Base-by-base conservation (phyloP, 2,797 vertebrate genomes). In the Sebastes variabilis region DNA sequence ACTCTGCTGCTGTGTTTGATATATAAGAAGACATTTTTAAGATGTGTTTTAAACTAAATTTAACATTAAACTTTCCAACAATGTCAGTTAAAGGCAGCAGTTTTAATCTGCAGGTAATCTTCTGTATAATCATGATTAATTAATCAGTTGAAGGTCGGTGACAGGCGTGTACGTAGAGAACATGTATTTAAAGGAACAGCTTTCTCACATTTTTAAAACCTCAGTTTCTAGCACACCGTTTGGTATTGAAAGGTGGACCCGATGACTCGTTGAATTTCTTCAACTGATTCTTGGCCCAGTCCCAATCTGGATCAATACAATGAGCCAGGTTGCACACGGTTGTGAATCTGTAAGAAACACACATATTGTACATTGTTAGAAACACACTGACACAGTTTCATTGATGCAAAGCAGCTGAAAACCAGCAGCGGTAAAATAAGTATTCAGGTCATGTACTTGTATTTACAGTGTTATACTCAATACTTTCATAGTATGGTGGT, bases 191-290 rank as follows among this genome's bases (percentile, higher is more conserved):
- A 42, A 27, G 36, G 16, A 64, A 3, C 29, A 38, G 4, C n/a
- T 2, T 49, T 1, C 1, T 60, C 42, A n/a, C 12, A 2, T 1
- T 18, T 13, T 10, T 14, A 4, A 2, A 5, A 2, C 1, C 1
- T 6, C 25, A 9, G 8, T 38, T 13, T 5, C 4, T 32, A 12
- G 0, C 0, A 73, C 34, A 58, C 2, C 0, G 14, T 14, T 12
- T 22, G 2, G 1, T 0, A 2, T 58, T 38, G 29, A 3, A 69
- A 4, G 25, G 36, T 0, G 24, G 4, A 2, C 2, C 46, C 3
- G 58, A 2, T 1, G 8, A 3, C 0, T 0, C 25, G 18, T 42
- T 0, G 24, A 84, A 84, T 1, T 20, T 1, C 0, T 0, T 0
- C 54, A 60, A 2, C 1, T 27, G 5, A 0, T 29, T 8, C 8